A percentile compares a stretch with the other conserved stretches of the same genome.
phyloP scores from a whole-genome alignment of 2,113 vertebrate species.

The Trinectes maculatus region DNA sequence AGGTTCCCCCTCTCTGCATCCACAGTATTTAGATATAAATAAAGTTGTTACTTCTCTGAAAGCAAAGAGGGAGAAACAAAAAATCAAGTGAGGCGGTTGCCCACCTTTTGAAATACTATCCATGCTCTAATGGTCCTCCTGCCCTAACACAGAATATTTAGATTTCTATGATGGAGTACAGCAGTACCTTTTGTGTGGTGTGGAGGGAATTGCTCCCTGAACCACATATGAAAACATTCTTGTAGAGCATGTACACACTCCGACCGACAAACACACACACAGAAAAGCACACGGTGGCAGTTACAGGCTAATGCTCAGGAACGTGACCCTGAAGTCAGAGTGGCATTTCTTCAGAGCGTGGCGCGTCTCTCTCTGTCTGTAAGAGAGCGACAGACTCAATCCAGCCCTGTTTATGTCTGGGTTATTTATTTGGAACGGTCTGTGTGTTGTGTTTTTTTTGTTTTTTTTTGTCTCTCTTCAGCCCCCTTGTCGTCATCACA shows the following conservation, averaged over 20 bases:
- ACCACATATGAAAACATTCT: constrained; percentile 54
- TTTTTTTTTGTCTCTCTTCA: background rate
- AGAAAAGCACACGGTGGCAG: constrained; percentile 41
- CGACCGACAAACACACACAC: constrained; percentile 17
- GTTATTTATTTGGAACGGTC: constrained; percentile 67
- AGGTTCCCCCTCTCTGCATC: constrained; percentile 46
- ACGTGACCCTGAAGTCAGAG: constrained; percentile 71
- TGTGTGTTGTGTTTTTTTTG: constrained; percentile 25
- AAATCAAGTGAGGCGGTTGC: constrained; percentile 3
- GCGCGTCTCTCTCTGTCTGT: constrained; percentile 42
- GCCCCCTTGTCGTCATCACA: constrained; percentile 41
- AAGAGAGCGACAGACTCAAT: constrained; percentile 33
- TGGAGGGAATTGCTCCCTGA: constrained; percentile 59
- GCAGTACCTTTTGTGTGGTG: constrained; percentile 59
- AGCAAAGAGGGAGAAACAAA: constrained; percentile 9
- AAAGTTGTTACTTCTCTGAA: constrained; percentile 62
- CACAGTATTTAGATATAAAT: constrained; percentile 63
- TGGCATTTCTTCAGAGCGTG: constrained; percentile 50
- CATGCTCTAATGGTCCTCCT: constrained; percentile 45
- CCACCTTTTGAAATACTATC: constrained; percentile 75
- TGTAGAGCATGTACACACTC: constrained; percentile 15
- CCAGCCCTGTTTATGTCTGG: constrained; percentile 56
- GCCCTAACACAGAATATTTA: constrained; percentile 62
- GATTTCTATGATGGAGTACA: constrained; percentile 68
- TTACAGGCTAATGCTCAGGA: constrained; percentile 60